Conservation (phyloP, 1,140 invertebrate genomes). For the Stenopsyche tienmushanensis region DNA sequence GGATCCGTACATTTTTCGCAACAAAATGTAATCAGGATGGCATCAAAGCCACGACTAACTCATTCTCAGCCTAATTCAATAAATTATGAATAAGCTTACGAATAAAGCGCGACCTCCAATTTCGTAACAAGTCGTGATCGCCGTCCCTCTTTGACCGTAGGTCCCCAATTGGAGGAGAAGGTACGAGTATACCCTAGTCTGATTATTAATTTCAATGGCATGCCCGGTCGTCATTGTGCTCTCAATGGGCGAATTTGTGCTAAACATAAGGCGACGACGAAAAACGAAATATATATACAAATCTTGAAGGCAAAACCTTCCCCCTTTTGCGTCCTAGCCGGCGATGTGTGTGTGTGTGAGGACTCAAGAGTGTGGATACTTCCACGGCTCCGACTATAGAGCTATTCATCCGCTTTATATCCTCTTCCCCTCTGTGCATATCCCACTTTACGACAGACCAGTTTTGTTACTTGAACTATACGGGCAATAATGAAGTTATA, state of each 20-base stretch:
- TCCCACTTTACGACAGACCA: conserved; percentile 7
- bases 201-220: conserved; percentile 8
- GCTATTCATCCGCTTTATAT: conserved; percentile 22
- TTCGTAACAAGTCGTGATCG: conserved; percentile 10
- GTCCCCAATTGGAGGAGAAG: too few relatives aligned
- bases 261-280: neutral
- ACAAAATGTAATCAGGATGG: too few relatives aligned
- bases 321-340: neutral
- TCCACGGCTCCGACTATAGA: neutral
- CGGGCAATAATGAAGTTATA: conserved; percentile 27
- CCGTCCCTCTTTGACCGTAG: neutral
- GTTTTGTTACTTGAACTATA: neutral
- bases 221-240: neutral
- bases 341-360: neutral
- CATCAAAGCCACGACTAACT: too few relatives aligned
- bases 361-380: neutral
- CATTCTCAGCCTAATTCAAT: too few relatives aligned
- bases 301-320: neutral
- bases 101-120: too few relatives aligned
- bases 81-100: too few relatives aligned
- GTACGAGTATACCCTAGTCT: too few relatives aligned
- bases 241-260: neutral
- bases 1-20: too few relatives aligned
- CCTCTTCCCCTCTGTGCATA: conserved; percentile 13
- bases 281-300: too few relatives aligned